These are phyloP conservation scores for Riparia riparia DNA, from an alignment of 2,113 vertebrate species.

Conservation along the genomic window DNA sequence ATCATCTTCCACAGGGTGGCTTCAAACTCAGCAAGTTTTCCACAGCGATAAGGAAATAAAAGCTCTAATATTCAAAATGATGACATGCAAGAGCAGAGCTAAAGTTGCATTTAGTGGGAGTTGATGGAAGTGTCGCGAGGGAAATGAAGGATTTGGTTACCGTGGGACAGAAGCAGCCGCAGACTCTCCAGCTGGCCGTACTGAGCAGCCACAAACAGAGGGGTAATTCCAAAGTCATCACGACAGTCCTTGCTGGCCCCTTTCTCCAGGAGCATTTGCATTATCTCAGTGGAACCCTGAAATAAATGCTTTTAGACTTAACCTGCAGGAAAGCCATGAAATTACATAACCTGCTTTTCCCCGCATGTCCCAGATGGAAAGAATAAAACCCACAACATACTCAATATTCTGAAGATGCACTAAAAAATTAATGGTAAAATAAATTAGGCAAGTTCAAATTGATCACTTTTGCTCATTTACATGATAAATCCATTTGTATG, in stretches of 20 bases:
- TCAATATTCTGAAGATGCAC: background rate
- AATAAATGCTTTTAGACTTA: slow-evolving; percentile 32
- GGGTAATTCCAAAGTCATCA: slow-evolving; percentile 91
- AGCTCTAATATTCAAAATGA: background rate
- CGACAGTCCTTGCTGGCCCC: slow-evolving; percentile 81
- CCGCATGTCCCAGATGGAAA: background rate
- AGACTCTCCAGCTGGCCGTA: slow-evolving; percentile 87
- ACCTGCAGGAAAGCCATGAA: background rate
- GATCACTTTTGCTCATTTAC: background rate
- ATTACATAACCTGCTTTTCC: background rate
- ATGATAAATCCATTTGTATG: background rate
- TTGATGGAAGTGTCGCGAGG: background rate
- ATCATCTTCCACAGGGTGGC: background rate
- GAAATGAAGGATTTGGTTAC: slow-evolving; percentile 68
- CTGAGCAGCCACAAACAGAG: slow-evolving; percentile 92
- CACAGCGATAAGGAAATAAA: background rate
- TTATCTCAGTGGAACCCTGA: slow-evolving; percentile 84
- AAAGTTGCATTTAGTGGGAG: background rate
- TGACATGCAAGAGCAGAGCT: background rate
- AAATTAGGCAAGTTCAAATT: background rate
- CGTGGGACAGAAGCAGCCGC: slow-evolving; percentile 79
- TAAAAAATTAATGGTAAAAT: background rate
- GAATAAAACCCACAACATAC: background rate
- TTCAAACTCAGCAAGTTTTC: background rate
- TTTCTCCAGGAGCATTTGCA: slow-evolving; percentile 80